Base-by-base conservation (phyloP, 2,888 invertebrate genomes). In the Boloria euphrosyne region DNA sequence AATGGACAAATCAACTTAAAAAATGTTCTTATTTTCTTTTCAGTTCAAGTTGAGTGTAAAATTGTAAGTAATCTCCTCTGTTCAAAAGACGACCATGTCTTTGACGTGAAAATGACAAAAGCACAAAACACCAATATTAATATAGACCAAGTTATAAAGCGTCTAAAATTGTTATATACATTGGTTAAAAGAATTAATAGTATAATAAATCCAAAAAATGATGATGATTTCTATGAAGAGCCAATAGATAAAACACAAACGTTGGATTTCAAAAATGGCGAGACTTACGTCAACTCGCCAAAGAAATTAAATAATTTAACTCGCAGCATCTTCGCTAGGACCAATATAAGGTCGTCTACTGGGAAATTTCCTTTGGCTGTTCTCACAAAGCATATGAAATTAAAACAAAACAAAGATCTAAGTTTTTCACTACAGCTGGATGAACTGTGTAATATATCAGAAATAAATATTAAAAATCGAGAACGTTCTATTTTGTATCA, bases 21-120 rank as follows among this genome's bases (percentile, higher is more conserved):
- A 10, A 38, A 10, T 38, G 10, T 38, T 38, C 7, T 38, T 7
- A n/a, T 53, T 59, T 49, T 46, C 65, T 59, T 81, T 80, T 62
- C 80, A 92, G 92, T 83, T 18, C 82, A 83, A 79, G 77, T 75
- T 27, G 91, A 92, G 75, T 91, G 92, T 71, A 90, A 89, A 77
- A 81, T 88, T 3, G 91, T 91, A 0, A 86, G 83, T 71, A 85
- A 90, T 64, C 73, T 87, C 13, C 73, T 90, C 13, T 77, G 80
- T 57, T 70, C 80, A 0, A 68, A 74, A 2, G 72, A 73, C 0
- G 85, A 87, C 69, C 84, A 80, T 59, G 31, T 76, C 1, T 87
- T 83, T 57, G 75, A 83, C 4, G 71, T 83, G 6, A 82, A 80
- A 69, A 79, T 78, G 67, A 74, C 77, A 27, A 47, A 49, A 31